These are phyloP conservation scores for Liolophura sinensis DNA, from an alignment of 1,140 invertebrate genomes.

Conservation along the genomic window DNA sequence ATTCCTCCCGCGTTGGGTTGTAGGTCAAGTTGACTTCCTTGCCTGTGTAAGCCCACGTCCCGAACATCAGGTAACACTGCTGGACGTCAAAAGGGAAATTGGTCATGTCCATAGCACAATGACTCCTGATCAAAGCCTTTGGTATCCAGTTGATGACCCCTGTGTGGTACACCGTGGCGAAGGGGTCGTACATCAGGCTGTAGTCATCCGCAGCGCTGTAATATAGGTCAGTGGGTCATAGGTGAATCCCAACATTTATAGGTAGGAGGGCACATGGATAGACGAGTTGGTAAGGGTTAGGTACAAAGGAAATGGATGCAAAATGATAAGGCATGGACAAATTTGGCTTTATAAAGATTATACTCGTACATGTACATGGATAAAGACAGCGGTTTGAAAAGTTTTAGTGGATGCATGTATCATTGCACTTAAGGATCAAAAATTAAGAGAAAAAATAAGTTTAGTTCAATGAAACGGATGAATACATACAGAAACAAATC, in stretches of 20 bases:
- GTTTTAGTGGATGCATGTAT: too few species aligned
- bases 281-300: constrained; percentile 20
- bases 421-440: too few species aligned
- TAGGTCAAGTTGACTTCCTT: constrained; percentile 77
- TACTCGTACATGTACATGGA: too few species aligned
- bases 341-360: too few species aligned
- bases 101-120: constrained; percentile 96
- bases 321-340: too few species aligned
- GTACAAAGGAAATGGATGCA: background rate
- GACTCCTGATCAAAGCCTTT: constrained; percentile 96
- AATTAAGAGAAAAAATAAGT: too few species aligned
- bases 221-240: background rate
- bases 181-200: background rate
- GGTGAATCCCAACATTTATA: constrained; percentile 26
- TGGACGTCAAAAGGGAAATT: constrained; percentile 96
- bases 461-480: too few species aligned
- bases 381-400: too few species aligned
- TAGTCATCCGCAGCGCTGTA: background rate
- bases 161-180: background rate
- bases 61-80: constrained; percentile 96
- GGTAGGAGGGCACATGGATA: constrained; percentile 26
- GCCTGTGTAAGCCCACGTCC: constrained; percentile 98
- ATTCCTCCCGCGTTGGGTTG: constrained; percentile 4
- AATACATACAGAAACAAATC: too few species aligned
- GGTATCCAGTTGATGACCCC: constrained; percentile 96